Percentiles rank a stretch among this genome's conserved stretches.
phyloP scores from a whole-genome alignment of 2,888 invertebrate species.

The Syrista parreyssii region DNA sequence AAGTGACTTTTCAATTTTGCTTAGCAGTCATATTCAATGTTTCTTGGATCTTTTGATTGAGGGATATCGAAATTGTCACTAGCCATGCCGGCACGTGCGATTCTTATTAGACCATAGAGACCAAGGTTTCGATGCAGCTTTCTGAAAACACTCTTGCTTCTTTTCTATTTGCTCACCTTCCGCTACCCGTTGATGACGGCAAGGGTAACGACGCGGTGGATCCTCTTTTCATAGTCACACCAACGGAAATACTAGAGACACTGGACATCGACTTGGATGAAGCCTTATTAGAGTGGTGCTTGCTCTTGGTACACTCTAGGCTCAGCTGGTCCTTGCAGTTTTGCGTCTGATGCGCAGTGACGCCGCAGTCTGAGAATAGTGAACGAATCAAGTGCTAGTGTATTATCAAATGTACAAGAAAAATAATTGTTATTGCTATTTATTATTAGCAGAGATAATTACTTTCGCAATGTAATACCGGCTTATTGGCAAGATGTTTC shows the following conservation, averaged over 20 bases:
- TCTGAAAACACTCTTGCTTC: no score
- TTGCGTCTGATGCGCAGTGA: constrained; percentile 84
- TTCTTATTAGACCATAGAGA: constrained; percentile 52
- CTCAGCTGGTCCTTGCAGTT: constrained; percentile 87
- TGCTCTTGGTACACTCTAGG: constrained; percentile 82
- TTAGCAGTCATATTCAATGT: no score
- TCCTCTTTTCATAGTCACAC: constrained; percentile 54
- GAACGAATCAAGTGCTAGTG: constrained; percentile 25
- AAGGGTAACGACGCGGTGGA: constrained; percentile 60
- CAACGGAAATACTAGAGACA: constrained; percentile 50
- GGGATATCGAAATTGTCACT: constrained; percentile 12
- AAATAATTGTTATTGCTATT: background rate
- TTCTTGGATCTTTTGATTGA: no score
- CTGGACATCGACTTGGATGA: constrained; percentile 61
- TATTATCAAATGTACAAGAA: constrained; percentile 7
- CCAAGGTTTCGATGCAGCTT: constrained; percentile 50
- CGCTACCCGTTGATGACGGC: constrained; percentile 51
- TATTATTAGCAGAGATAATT: constrained; percentile 57
- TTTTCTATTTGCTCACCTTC: constrained; percentile 52
- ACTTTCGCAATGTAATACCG: constrained; percentile 88
- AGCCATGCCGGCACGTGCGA: constrained; percentile 59
- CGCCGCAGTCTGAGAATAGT: constrained; percentile 78
- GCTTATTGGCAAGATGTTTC: constrained; percentile 82
- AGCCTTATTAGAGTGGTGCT: constrained; percentile 54
- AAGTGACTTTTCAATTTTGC: no score